Conservation (phyloP, 2,113 vertebrate species). For the Thomomys bottae region DNA sequence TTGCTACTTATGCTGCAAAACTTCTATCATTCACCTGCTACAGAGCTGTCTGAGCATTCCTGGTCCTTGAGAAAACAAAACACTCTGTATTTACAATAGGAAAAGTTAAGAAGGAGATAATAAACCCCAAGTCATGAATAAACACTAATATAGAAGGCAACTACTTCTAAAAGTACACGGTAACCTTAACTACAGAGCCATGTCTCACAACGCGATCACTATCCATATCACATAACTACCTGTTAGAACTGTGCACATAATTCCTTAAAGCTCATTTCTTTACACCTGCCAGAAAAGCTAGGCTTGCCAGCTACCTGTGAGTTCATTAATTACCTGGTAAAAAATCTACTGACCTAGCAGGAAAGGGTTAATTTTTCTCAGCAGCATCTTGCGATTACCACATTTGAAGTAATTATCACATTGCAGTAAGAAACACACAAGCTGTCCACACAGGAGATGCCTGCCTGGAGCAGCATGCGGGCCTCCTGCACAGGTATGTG, state of each 20-base stretch:
- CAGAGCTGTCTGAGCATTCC: not conserved
- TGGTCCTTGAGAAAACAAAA: not conserved
- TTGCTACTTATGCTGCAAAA: not conserved
- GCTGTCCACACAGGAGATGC: not conserved
- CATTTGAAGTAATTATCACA: conserved; percentile 48
- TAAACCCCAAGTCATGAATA: not conserved
- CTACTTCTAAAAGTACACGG: not conserved
- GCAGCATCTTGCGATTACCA: not conserved
- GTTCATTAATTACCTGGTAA: conserved; percentile 68
- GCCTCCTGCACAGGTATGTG: conserved; percentile 68
- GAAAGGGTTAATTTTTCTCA: conserved; percentile 65
- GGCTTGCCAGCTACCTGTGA: conserved; percentile 57
- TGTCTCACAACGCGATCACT: not conserved
- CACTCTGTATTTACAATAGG: not conserved
- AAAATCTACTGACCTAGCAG: conserved; percentile 51
- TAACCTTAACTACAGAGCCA: conserved; percentile 37
- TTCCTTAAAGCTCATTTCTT: conserved; percentile 37
- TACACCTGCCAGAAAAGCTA: not conserved
- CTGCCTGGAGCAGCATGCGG: conserved; percentile 63
- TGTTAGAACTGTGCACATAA: not conserved
- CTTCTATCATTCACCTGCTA: not conserved
- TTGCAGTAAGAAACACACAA: conserved; percentile 25
- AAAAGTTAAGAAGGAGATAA: conserved; percentile 10
- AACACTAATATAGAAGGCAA: not conserved
- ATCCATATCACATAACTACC: not conserved